Evolutionary conservation across 2,113 vertebrate species (phyloP), one percentile per base, ranked within the genome.

Genomic region (Dermatemys mawii): DNA sequence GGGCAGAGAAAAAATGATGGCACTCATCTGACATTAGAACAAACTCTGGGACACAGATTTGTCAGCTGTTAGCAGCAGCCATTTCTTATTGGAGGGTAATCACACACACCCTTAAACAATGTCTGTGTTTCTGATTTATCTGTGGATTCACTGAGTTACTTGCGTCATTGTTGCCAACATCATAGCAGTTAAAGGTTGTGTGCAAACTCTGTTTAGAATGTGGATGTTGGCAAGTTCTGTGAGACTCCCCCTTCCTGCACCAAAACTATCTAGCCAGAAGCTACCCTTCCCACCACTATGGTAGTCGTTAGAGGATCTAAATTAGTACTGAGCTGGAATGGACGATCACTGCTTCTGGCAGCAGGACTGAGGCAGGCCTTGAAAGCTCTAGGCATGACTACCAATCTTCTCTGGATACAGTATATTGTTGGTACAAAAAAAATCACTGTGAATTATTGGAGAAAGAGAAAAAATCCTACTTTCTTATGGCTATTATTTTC

Each of bases 331-430:
- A 89, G 76, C 22, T 1, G 5, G 55, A 95, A 92, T 5, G 49
- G 75, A 84, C 44, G 75, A 1, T 38, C 83, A 32, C 41, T 84
- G 82, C 94, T 93, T 55, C 94, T 57, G 79, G 79, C 79, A 93
- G 78, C n/a, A 80, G 21, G 63, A 80, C 76, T 29, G 19, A 94
- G 89, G 92, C 75, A 53, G 51, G 67, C 79, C 87, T 82, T 29
- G 79, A 84, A 83, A 90, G 89, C 94, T 88, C 84, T 79, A 82
- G 87, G 91, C 85, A 60, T 29, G 70, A 12, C 55, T 80, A 84
- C 76, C 44, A 41, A 46, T 88, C 22, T 60, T 41, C 10, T 32
- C 35, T 80, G 90, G 55, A 86, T 38, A 55, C 12, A 26, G 16
- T 81, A 41, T 26, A 12, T 57, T 79, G 48, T 48, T 57, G 70